Conservation (phyloP, 2,888 invertebrate genomes). For the Seira sanloemensis region DNA sequence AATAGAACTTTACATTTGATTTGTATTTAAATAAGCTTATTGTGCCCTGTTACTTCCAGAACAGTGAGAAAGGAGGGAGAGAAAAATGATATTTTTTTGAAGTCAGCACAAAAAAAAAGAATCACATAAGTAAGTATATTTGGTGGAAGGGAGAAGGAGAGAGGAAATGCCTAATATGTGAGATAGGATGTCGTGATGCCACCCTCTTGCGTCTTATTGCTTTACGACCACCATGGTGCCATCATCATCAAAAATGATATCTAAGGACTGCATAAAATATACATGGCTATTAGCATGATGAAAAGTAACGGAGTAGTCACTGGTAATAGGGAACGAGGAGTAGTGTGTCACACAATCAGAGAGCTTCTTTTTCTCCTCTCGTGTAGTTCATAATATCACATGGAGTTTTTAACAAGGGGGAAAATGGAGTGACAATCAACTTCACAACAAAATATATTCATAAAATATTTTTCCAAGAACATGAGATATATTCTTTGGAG, state of each 20-base stretch:
- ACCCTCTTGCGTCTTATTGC: conserved; percentile 40
- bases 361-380: background rate
- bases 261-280: conserved; percentile 4
- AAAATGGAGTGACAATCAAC: conserved; percentile 44
- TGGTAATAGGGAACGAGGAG: conserved; percentile 12
- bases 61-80: background rate
- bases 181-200: conserved; percentile 20
- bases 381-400: background rate
- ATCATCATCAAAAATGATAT: background rate
- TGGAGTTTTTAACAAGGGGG: background rate
- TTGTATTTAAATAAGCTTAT: background rate
- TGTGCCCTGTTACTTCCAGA: background rate
- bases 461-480: background rate
- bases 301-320: background rate
- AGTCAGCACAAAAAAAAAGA: background rate
- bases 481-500: background rate
- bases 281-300: conserved; percentile 37
- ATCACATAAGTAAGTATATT: no score
- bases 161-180: background rate
- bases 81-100: background rate
- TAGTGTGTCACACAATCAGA: background rate
- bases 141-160: no score
- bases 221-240: conserved; percentile 51
- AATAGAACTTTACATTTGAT: no score
- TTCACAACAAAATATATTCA: background rate